phyloP scores from a whole-genome alignment of 2,888 invertebrate genomes.

The Charanyca ferruginea region DNA sequence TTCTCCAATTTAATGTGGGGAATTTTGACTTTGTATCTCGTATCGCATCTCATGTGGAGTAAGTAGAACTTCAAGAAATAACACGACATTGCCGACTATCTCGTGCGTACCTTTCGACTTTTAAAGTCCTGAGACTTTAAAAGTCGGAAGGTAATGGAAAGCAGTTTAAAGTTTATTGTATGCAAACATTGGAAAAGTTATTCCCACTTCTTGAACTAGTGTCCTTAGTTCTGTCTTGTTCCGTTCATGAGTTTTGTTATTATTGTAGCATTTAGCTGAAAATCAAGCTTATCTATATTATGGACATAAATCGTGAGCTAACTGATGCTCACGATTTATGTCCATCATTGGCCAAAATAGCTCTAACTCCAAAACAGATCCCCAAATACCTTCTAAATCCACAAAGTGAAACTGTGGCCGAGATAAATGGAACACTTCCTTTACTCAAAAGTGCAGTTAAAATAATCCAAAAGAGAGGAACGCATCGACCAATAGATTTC shows the following conservation, averaged over 20 bases:
- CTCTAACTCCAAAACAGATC: conserved; percentile 16
- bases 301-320: neutral
- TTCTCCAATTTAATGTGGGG: conserved; percentile 27
- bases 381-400: conserved; percentile 18
- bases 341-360: conserved; percentile 1
- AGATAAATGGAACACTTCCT: conserved; percentile 35
- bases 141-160: conserved; percentile 35
- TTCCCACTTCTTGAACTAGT: neutral
- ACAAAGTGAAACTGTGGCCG: conserved; percentile 25
- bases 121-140: neutral
- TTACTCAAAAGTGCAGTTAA: conserved; percentile 51
- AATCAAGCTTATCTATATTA: neutral
- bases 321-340: too few relatives aligned
- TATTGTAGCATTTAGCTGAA: neutral
- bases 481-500: conserved; percentile 58
- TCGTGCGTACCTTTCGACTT: too few relatives aligned
- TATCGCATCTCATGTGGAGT: conserved; percentile 38
- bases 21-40: conserved; percentile 39
- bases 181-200: conserved; percentile 29
- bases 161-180: conserved; percentile 39
- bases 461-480: conserved; percentile 59
- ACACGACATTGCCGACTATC: conserved; percentile 6
- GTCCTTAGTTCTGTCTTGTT: neutral
- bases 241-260: neutral
- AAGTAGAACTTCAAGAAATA: conserved; percentile 44